Evolutionary conservation across 1,140 invertebrate genomes (phyloP), one percentile per base, ranked within the genome.

Genomic region (Bursaphelenchus mucronatus): DNA sequence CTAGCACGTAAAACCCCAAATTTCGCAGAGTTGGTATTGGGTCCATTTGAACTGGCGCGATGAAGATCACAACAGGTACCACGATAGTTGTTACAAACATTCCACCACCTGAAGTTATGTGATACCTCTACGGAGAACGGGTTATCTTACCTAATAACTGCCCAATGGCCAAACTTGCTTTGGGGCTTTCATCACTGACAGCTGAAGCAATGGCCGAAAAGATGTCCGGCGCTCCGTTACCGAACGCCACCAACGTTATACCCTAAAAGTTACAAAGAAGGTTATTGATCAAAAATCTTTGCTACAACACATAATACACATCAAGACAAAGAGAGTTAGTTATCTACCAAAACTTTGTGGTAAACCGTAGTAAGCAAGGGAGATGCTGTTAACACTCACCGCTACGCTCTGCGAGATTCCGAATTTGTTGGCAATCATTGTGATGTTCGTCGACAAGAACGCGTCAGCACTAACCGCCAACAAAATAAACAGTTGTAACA

Each of bases 191-290:
- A 1, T 46, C 39, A 17, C 39, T 82, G 76, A 11, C 84, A 82
- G 17, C 83, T 83, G 43, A 88, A 63, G 83, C 78, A 54, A 84
- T 82, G 19, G 87, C 86, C 46, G 87, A 87, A 78, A 89, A 88
- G 17, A 89, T 84, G 80, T 89, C 88, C 10, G 87, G 86, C 8
- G 88, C 86, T 30, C 88, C 88, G 82, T 89, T 89, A 59, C 57
- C 88, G 80, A 89, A 88, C 1, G 88, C 88, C 68, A 89, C 72
- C 68, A 89, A 85, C 21, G 88, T 89, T 9, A 89, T 88, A 8
- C 88, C 88, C 57, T 59, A 54, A 8, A 47, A 9, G 9, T 47
- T 47, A 9, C 9, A 58, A 58, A 40, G n/a, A n/a, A 15, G 9
- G 15, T 9, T 53, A 15, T 53, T n/a, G n/a, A 9, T 10, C 21